Evolutionary conservation across 2,113 vertebrate species (phyloP).

Genomic region (Oenanthe melanoleuca): DNA sequence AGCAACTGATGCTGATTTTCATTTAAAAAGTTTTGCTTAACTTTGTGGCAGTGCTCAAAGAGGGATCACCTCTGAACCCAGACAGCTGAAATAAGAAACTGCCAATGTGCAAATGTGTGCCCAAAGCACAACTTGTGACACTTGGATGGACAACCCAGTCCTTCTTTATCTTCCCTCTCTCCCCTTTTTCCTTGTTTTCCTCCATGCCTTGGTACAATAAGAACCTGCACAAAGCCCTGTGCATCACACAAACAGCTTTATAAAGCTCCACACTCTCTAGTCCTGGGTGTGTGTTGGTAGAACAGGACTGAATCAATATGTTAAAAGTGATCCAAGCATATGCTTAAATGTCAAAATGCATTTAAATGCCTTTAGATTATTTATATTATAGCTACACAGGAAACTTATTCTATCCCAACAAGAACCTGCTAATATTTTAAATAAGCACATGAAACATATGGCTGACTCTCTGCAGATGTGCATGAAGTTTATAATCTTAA

Average conservation of each 20-base stretch:
- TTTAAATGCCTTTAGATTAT: slow-evolving; percentile 40
- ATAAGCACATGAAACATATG: slow-evolving; percentile 42
- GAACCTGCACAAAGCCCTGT: not conserved
- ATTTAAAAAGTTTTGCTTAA: not conserved
- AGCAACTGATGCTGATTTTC: not conserved
- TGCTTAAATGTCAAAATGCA: slow-evolving; percentile 36
- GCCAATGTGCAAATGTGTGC: too few species aligned
- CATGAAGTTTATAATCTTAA: slow-evolving; percentile 59
- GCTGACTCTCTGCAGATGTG: slow-evolving; percentile 44
- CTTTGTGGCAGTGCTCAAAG: not conserved
- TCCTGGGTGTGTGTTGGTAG: not conserved
- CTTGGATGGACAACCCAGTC: not conserved
- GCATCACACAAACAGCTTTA: not conserved
- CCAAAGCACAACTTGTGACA: not conserved
- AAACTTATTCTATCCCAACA: not conserved
- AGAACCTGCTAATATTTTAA: slow-evolving; percentile 43
- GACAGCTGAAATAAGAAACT: not conserved
- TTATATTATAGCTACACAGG: slow-evolving; percentile 3
- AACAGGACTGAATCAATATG: not conserved
- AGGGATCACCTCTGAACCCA: not conserved
- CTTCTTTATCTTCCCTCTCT: not conserved
- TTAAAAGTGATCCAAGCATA: slow-evolving; percentile 16
- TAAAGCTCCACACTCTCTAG: not conserved
- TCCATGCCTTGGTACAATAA: not conserved
- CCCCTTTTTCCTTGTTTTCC: not conserved